phyloP scores from a whole-genome alignment of 2,888 invertebrate genomes.

The Drosophila meridiana region DNA sequence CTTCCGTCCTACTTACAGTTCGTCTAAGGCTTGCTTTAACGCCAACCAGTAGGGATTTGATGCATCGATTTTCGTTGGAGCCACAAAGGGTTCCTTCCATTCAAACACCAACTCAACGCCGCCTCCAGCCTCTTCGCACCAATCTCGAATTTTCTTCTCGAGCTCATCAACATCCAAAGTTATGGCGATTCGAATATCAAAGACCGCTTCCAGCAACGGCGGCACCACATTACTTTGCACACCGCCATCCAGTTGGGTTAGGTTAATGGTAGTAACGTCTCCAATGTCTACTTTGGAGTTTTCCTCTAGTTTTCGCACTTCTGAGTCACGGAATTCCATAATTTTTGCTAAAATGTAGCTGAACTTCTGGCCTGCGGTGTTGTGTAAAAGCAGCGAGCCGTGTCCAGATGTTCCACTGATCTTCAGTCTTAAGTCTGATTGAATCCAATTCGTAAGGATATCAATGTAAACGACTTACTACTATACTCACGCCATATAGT shows the following conservation, averaged over 20 bases:
- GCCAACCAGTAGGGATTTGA: constrained; percentile 90
- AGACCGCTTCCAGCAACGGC: constrained; percentile 88
- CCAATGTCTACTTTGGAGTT: constrained; percentile 86
- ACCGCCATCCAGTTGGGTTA: constrained; percentile 90
- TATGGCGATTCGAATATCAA: constrained; percentile 88
- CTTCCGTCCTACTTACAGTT: constrained; percentile 85
- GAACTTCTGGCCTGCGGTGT: constrained; percentile 91
- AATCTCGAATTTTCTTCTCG: constrained; percentile 86
- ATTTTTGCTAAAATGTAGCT: constrained; percentile 88
- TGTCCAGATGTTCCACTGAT: constrained; percentile 91
- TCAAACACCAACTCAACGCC: constrained; percentile 88
- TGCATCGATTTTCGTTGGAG: constrained; percentile 87
- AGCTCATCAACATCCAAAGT: constrained; percentile 86
- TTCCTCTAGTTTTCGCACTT: constrained; percentile 86
- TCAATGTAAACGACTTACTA: constrained; percentile 38
- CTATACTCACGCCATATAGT: constrained; percentile 89
- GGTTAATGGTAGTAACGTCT: constrained; percentile 90
- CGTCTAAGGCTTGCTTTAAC: constrained; percentile 87
- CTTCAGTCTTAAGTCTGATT: constrained; percentile 87
- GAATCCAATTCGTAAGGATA: background rate
- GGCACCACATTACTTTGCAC: constrained; percentile 93
- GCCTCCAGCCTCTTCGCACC: constrained; percentile 90
- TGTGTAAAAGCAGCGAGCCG: constrained; percentile 88
- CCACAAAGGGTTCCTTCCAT: constrained; percentile 87
- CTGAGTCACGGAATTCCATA: constrained; percentile 87